A percentile compares a stretch with the other conserved stretches of the same genome.
Evolutionary conservation across 2,113 vertebrate genomes (phyloP).

Genomic region (Pelobates fuscus): DNA sequence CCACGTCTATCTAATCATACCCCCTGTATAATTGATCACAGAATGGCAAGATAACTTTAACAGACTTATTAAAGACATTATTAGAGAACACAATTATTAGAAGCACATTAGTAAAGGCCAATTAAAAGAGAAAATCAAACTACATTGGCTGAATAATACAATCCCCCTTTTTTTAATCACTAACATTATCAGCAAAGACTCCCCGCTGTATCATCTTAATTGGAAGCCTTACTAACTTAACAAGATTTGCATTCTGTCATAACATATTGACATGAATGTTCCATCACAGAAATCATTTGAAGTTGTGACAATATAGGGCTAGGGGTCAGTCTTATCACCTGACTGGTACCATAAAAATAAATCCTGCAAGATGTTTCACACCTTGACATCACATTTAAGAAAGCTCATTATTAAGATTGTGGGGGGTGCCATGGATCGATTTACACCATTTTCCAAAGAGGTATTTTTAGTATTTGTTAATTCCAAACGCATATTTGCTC

Average conservation of each 20-base stretch:
- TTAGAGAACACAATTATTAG: conserved; percentile 58
- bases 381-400: too few species aligned
- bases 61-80: conserved; percentile 58
- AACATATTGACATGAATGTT: conserved; percentile 42
- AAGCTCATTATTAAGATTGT: too few species aligned
- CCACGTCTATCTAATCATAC: not conserved
- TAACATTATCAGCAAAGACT: conserved; percentile 65
- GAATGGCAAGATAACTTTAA: conserved; percentile 50
- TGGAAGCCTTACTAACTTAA: conserved; percentile 60
- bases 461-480: too few species aligned
- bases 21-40: conserved; percentile 47
- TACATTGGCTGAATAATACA: conserved; percentile 56
- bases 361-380: too few species aligned
- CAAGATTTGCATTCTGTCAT: conserved; percentile 58
- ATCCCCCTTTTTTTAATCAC: conserved; percentile 58
- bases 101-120: conserved; percentile 59
- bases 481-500: too few species aligned
- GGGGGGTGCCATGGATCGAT: too few species aligned
- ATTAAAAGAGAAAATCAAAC: conserved; percentile 62
- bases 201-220: conserved; percentile 59
- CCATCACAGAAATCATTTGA: not conserved
- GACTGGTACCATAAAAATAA: too few species aligned
- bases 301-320: not conserved
- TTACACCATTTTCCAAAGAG: too few species aligned
- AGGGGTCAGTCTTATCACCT: not conserved